phyloP scores from a whole-genome alignment of 2,888 invertebrate species.

The Encarsia formosa region DNA sequence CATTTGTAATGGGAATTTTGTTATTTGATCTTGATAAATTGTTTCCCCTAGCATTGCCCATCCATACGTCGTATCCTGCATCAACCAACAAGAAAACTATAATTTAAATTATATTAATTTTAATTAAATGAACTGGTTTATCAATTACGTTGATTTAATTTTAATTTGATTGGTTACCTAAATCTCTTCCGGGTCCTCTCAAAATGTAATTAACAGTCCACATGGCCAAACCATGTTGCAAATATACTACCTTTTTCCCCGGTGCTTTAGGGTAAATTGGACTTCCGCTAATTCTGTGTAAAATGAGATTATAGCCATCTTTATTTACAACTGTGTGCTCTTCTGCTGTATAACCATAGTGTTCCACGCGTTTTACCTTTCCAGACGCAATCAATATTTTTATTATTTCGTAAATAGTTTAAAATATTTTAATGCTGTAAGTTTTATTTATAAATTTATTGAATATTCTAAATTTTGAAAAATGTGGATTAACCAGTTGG shows the following conservation, averaged over 20 bases:
- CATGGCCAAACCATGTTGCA: constrained; percentile 38
- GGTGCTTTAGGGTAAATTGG: constrained; percentile 30
- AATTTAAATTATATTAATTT: no score
- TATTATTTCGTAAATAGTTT: no score
- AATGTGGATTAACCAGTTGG: no score
- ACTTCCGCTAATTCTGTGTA: constrained; percentile 40
- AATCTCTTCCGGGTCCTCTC: constrained; percentile 39
- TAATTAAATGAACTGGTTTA: no score
- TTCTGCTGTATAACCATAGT: constrained; percentile 3
- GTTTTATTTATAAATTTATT: no score
- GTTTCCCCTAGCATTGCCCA: constrained; percentile 21
- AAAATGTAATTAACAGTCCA: constrained; percentile 44
- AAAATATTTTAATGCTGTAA: no score
- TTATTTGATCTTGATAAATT: constrained; percentile 20
- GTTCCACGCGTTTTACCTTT: constrained; percentile 28
- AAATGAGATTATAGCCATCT: constrained; percentile 39
- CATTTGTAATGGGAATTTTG: constrained; percentile 7
- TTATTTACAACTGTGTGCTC: constrained; percentile 39
- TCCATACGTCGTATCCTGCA: constrained; percentile 20
- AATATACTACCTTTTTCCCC: constrained; percentile 34
- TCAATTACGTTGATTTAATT: no score
- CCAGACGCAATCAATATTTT: no score
- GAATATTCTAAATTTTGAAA: no score
- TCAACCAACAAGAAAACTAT: constrained; percentile 14
- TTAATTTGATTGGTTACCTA: constrained; percentile 37